Base-by-base conservation (phyloP, 2,113 vertebrate genomes). In the Setophaga petechia region DNA sequence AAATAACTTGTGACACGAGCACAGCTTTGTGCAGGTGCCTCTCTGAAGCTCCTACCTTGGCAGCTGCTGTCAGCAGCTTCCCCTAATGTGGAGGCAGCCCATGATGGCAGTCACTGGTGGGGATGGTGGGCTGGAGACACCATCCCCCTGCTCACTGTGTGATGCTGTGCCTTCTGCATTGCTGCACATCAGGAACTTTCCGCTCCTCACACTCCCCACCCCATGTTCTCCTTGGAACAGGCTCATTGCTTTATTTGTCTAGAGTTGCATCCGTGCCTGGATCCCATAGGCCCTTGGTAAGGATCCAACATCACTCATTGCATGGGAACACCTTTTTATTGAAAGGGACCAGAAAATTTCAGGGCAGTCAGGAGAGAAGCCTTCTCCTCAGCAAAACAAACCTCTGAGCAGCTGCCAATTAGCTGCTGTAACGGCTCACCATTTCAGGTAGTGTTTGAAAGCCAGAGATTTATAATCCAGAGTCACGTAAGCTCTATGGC, bases 391-490 rank as follows among this genome's bases (percentile, higher is more conserved):
- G 79, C 35, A 86, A 88, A 94, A 84, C 11, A 37, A 92, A 35
- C 33, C 39, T 67, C 47, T 77, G 80, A 71, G 57, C 0, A 0
- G 79, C 49, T 71, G 79, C 51, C 83, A 74, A 2, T 84, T 92
- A 81, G 39, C 55, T 93, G 59, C 77, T 81, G 65, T 86, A 94
- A 52, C 11, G 25, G 87, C 62, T 93, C 33, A 7, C 20, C 35
- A 18, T 87, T 83, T 86, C 89, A 92, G 65, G 80, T 84, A 84
- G 89, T 68, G 62, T 94, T 84, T 87, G 81, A 95, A 96, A 94
- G 69, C 46, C 66, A 57, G 66, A 95, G 80, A 95, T 94, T 84
- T 84, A 84, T 84, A 72, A 92, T 58, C 47, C 90, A 71, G 55
- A 55, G 65, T 75, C 89, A 76, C 18, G 49, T 47, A 59, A 86